These are phyloP conservation scores for Listronotus bonariensis DNA, from an alignment of 1,140 invertebrate species.

Conservation along the genomic window DNA sequence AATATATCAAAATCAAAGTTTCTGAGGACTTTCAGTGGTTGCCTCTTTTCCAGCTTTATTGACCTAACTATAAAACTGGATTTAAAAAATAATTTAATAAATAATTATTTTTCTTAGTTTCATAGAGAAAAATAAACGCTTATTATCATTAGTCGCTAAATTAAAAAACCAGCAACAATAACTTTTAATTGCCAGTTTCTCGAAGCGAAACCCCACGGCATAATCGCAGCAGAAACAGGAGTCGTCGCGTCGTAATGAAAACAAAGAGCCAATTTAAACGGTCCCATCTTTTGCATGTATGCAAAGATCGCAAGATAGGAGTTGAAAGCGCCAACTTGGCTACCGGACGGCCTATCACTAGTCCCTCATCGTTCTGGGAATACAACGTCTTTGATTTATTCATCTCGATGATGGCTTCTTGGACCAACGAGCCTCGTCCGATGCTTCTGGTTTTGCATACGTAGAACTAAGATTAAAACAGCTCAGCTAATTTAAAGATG, in stretches of 20 bases:
- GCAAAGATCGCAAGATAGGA: constrained; percentile 31
- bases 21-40: too few species aligned
- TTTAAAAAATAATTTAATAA: too few species aligned
- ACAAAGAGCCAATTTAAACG: constrained; percentile 52
- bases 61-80: too few species aligned
- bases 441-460: constrained; percentile 21
- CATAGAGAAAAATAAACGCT: neutral
- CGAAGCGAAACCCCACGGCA: constrained; percentile 3
- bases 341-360: constrained; percentile 37
- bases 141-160: neutral
- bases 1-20: too few species aligned
- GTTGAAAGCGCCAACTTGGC: constrained; percentile 37
- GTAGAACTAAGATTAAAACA: neutral
- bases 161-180: neutral
- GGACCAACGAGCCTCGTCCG: neutral
- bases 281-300: constrained; percentile 40
- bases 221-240: neutral
- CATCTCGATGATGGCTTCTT: constrained; percentile 43
- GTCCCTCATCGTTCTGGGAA: constrained; percentile 45
- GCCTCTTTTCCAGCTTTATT: too few species aligned
- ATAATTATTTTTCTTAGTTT: too few species aligned
- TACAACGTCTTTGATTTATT: constrained; percentile 46
- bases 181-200: constrained; percentile 14
- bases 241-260: constrained; percentile 35
- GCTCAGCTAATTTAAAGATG: too few species aligned